Evolutionary conservation across 2,113 vertebrate genomes (phyloP), one percentile per base, ranked within the genome.

Genomic region (Pygoscelis adeliae): DNA sequence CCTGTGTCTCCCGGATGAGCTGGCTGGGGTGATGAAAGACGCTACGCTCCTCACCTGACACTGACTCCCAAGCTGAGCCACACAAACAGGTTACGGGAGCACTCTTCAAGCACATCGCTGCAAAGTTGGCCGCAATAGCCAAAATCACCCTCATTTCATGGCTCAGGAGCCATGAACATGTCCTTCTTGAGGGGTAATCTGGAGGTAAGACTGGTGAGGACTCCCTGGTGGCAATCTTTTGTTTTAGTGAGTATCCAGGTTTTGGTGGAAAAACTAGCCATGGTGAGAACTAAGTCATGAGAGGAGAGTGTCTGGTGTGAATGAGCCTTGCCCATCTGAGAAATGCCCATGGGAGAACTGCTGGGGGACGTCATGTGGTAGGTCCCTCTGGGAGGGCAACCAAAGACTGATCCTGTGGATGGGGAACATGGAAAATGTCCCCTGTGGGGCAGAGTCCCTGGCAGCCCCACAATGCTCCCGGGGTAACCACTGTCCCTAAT

Each of bases 51-150:
- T 83, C 53, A 36, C 44, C 30, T 23, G 50, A 10, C 11, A 11
- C 36, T 3, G 3, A 82, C 74, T 76, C 70, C 47, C 74, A 61
- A 19, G 42, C 80, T 77, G 55, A 81, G 91, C 73, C 52, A 38
- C 52, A 42, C 55, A 30, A 23, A 25, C 55, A 53, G 59, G 47
- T 59, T 38, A 23, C 25, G 47, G 65, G 55, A 77, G 26, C 13
- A 4, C 15, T 61, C 67, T 49, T 59, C 29, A 49, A 44, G 30
- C 25, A 36, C n/a, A 16, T 18, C 0, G 1, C 67, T 58, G 55
- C 19, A 34, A 0, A 23, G 26, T 2, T 53, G 47, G 71, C 49
- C 3, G 1, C 0, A 0, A n/a, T 32, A 30, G 47, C 22, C 74
- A 72, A 93, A 46, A 42, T 59, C 55, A 44, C 15, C 32, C 76